Conservation (phyloP, 2,113 vertebrate genomes). For the Hiodon tergisus region DNA sequence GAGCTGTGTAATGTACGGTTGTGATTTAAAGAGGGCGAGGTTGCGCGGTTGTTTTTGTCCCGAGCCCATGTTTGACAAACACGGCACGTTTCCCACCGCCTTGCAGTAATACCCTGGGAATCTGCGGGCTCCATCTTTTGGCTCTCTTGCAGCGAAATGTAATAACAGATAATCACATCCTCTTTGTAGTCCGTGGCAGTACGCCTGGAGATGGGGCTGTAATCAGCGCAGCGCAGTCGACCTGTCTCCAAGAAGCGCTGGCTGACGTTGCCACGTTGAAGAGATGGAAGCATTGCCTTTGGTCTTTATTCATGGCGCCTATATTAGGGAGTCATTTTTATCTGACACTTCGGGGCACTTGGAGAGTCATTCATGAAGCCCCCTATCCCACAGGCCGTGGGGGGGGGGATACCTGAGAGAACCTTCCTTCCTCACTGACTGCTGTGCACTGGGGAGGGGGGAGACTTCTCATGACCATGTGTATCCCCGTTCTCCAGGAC, state of each 20-base stretch:
- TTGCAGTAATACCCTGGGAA: slow-evolving; percentile 35
- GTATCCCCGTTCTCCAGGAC: slow-evolving; percentile 66
- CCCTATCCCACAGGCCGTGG: background rate
- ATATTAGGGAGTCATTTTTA: background rate
- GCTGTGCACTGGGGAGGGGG: background rate
- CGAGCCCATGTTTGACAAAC: slow-evolving; percentile 36
- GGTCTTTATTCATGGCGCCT: background rate
- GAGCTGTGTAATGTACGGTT: slow-evolving; percentile 9
- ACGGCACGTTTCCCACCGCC: slow-evolving; percentile 29
- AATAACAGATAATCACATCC: slow-evolving; percentile 60
- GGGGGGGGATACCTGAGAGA: too few relatives aligned
- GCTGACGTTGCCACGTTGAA: background rate
- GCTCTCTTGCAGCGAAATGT: slow-evolving; percentile 46
- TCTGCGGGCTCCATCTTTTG: slow-evolving; percentile 46
- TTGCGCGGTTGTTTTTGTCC: background rate
- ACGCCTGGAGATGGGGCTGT: slow-evolving; percentile 32
- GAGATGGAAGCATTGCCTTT: background rate
- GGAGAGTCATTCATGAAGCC: too few relatives aligned
- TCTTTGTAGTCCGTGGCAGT: slow-evolving; percentile 51
- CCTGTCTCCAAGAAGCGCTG: background rate
- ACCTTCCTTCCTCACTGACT: background rate
- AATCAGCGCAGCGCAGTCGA: background rate
- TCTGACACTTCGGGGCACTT: too few relatives aligned
- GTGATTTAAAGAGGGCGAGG: slow-evolving; percentile 29
- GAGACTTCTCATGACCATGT: background rate